A percentile compares a stretch with the other conserved stretches of the same genome.
These are phyloP conservation scores for Papilio gigon DNA, from an alignment of 2,888 invertebrate species.

Conservation along the genomic window DNA sequence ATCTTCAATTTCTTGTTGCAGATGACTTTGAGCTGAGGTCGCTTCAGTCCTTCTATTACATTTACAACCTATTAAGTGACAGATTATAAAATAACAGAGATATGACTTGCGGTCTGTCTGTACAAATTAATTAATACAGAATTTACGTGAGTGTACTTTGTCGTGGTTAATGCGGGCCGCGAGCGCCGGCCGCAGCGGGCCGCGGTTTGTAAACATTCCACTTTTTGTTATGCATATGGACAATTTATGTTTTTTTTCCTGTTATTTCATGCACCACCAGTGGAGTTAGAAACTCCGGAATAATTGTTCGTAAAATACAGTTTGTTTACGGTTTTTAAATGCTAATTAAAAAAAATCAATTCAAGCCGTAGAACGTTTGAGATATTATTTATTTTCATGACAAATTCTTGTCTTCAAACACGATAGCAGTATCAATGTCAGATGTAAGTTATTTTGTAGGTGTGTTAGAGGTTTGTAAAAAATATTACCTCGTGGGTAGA, in stretches of 20 bases:
- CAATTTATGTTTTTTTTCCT: slow-evolving; percentile 2
- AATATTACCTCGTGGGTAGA: slow-evolving; percentile 17
- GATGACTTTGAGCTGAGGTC: too few relatives aligned
- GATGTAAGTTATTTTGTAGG: not conserved
- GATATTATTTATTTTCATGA: too few relatives aligned
- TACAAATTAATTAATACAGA: slow-evolving; percentile 77
- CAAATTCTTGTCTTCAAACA: not conserved
- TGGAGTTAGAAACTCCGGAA: not conserved
- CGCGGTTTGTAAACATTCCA: slow-evolving; percentile 26
- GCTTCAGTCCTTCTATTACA: not conserved
- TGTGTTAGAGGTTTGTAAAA: not conserved
- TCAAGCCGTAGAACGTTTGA: too few relatives aligned
- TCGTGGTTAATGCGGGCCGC: slow-evolving; percentile 63
- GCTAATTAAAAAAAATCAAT: too few relatives aligned
- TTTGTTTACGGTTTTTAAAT: not conserved
- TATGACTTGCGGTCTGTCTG: slow-evolving; percentile 51
- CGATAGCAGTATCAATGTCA: slow-evolving; percentile 12
- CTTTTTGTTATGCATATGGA: slow-evolving; percentile 33
- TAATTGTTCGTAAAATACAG: not conserved
- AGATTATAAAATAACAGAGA: slow-evolving; percentile 1
- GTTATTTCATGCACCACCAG: slow-evolving; percentile 3
- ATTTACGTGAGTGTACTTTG: slow-evolving; percentile 68
- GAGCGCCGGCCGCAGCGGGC: slow-evolving; percentile 53
- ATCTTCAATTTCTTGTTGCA: too few relatives aligned
- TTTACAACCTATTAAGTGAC: too few relatives aligned